Conservation (phyloP, 2,797 vertebrate species). For the Onychomys leucogaster region DNA sequence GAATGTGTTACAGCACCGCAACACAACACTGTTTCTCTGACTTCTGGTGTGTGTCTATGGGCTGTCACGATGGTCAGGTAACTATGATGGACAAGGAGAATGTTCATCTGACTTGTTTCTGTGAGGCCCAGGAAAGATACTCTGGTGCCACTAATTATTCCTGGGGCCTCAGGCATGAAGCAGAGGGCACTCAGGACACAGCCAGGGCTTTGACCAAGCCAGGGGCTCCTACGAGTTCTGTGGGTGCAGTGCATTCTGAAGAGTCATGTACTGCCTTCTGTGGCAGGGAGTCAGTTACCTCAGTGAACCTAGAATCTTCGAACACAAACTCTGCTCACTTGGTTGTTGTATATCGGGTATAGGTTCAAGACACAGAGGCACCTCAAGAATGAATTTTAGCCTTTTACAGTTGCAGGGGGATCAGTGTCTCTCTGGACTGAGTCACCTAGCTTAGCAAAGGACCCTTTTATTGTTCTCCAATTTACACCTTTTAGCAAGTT, state of each 20-base stretch:
- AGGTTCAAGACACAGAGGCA: no score
- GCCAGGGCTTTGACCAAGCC: not conserved
- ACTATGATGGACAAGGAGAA: not conserved
- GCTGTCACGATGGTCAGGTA: no score
- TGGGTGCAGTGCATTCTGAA: accelerated
- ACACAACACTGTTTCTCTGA: not conserved
- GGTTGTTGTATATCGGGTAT: no score
- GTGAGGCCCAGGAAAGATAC: not conserved
- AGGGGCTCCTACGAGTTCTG: not conserved
- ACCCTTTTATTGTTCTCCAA: no score
- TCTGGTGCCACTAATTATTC: not conserved
- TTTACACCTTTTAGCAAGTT: no score
- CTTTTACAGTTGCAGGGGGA: no score
- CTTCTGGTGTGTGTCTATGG: not conserved
- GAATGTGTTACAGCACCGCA: not conserved
- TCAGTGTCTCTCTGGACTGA: no score
- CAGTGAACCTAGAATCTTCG: not conserved
- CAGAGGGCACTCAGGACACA: not conserved
- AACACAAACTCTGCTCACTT: not conserved
- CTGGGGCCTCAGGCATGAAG: not conserved
- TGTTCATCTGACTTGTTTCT: not conserved
- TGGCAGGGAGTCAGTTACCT: not conserved
- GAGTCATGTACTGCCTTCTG: not conserved
- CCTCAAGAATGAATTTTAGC: no score
- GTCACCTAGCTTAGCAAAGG: no score